Conservation (phyloP, 1,140 invertebrate genomes). For the Antheraea pernyi region DNA sequence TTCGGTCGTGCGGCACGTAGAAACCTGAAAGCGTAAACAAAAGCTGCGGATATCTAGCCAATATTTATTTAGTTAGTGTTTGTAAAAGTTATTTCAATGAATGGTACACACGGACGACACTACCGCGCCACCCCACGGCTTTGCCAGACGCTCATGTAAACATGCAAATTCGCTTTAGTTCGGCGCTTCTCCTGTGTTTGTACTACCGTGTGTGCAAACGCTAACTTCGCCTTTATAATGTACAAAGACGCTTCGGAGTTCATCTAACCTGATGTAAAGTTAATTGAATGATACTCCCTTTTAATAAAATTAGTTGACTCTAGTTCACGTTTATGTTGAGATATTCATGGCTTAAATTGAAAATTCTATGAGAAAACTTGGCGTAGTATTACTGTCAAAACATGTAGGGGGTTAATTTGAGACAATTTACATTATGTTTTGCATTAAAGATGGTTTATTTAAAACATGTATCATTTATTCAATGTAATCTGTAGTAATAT, state of each 20-base stretch:
- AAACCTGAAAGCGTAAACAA: conserved; percentile 22
- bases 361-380: background rate
- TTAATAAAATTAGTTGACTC: conserved; percentile 34
- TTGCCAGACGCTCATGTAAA: conserved; percentile 38
- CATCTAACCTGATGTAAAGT: conserved; percentile 40
- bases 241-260: conserved; percentile 41
- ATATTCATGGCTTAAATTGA: background rate
- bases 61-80: conserved; percentile 37
- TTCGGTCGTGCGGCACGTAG: background rate
- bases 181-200: conserved; percentile 46
- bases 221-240: conserved; percentile 46
- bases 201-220: conserved; percentile 43
- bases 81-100: conserved; percentile 42
- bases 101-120: conserved; percentile 18
- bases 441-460: background rate
- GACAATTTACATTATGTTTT: background rate
- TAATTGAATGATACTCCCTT: conserved; percentile 50
- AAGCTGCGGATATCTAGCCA: conserved; percentile 34
- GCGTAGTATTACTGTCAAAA: background rate
- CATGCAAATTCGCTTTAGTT: conserved; percentile 58
- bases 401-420: background rate
- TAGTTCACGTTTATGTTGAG: conserved; percentile 23
- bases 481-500: too few relatives aligned
- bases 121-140: conserved; percentile 11
- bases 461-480: too few relatives aligned